Evolutionary conservation across 1,140 invertebrate species (phyloP).

Genomic region (Heterodera carotae): DNA sequence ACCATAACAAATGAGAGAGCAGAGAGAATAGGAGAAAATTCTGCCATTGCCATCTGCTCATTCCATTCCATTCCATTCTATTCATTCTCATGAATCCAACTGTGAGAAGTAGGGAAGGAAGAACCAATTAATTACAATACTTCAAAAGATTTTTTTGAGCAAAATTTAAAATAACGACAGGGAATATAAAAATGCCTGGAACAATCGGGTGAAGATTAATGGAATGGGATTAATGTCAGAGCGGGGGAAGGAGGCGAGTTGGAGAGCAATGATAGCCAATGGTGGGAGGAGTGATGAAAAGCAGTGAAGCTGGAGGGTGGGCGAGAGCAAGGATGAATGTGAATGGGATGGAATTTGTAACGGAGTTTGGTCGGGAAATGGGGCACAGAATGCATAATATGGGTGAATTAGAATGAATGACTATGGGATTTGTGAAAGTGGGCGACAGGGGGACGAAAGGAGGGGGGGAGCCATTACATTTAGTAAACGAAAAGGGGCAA

Average conservation of each 20-base stretch:
- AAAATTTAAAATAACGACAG: not conserved
- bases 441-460: not conserved
- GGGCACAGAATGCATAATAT: slow-evolving; percentile 1
- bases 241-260: not conserved
- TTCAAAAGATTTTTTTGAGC: slow-evolving; percentile 1
- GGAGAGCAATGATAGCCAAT: not conserved
- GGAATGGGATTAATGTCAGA: not conserved
- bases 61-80: not conserved
- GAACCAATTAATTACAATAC: slow-evolving; percentile 1
- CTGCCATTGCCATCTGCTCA: slow-evolving; percentile 14
- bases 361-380: slow-evolving; percentile 15
- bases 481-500: slow-evolving; percentile 15
- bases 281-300: slow-evolving; percentile 2
- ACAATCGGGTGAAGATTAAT: not conserved
- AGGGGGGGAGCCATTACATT: not conserved
- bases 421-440: too few relatives aligned
- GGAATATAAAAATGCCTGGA: not conserved
- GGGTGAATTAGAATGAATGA: not conserved
- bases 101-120: not conserved
- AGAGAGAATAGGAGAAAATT: not conserved
- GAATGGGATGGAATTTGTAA: slow-evolving; percentile 10
- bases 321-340: slow-evolving; percentile 18
- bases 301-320: slow-evolving; percentile 15
- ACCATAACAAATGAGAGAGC: too few relatives aligned
- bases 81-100: not conserved